A percentile compares a stretch with the other conserved stretches of the same genome.
These are phyloP conservation scores for Camponotus floridanus DNA, from an alignment of 1,140 invertebrate species.

Conservation along the genomic window DNA sequence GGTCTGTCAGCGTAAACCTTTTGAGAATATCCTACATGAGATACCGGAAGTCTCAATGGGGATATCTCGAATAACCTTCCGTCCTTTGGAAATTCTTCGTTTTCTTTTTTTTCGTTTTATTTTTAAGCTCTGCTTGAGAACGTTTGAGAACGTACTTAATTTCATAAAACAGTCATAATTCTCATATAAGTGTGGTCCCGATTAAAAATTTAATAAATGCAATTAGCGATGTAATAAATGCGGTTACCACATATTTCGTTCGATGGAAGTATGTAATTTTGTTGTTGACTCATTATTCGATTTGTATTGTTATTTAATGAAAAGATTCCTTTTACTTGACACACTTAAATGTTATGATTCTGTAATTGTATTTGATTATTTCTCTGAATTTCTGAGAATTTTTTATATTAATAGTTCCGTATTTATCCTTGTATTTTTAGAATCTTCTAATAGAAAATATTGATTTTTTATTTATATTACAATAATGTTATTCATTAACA, in stretches of 20 bases:
- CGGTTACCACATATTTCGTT: background rate
- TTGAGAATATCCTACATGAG: background rate
- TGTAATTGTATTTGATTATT: background rate
- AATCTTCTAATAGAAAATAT: background rate
- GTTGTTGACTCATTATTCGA: background rate
- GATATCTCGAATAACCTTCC: background rate
- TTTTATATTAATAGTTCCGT: background rate
- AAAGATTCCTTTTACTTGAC: background rate
- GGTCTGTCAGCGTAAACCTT: slow-evolving; percentile 6
- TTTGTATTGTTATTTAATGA: slow-evolving; percentile 14
- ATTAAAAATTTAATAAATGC: slow-evolving; percentile 32
- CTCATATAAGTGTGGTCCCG: background rate
- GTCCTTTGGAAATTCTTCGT: background rate
- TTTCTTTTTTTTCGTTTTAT: background rate
- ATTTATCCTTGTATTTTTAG: background rate
- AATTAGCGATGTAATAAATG: slow-evolving; percentile 9
- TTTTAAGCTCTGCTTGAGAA: background rate
- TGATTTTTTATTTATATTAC: background rate
- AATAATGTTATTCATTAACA: background rate
- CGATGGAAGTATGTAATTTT: background rate
- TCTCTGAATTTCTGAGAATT: background rate
- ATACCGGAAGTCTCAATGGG: background rate
- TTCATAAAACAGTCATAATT: slow-evolving; percentile 1
- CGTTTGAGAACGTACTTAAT: background rate
- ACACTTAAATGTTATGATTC: background rate